These are phyloP conservation scores for Neodiprion lecontei DNA, from an alignment of 1,140 invertebrate genomes.

Conservation along the genomic window DNA sequence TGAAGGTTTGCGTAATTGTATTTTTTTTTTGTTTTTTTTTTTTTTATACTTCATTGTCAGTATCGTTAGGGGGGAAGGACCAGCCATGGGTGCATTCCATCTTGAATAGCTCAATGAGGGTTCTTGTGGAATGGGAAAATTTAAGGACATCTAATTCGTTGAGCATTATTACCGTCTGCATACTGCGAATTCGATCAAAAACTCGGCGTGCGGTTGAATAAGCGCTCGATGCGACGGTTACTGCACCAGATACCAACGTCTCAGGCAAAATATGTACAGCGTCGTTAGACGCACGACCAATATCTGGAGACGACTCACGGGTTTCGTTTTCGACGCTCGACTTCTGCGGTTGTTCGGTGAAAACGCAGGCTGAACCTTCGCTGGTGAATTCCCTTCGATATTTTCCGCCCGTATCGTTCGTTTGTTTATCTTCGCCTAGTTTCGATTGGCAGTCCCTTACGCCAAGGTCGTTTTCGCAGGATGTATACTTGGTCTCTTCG, in stretches of 20 bases:
- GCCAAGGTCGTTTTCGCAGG: not conserved
- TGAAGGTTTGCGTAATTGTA: not conserved
- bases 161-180: constrained; percentile 22
- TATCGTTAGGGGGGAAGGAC: not conserved
- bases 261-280: constrained; percentile 39
- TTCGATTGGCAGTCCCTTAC: not conserved
- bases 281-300: constrained; percentile 9
- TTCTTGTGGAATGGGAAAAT: not conserved
- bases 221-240: constrained; percentile 51
- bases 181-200: constrained; percentile 41
- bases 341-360: constrained; percentile 6
- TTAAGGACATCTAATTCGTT: not conserved
- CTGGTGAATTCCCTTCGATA: not conserved
- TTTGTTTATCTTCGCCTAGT: not conserved
- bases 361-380: not conserved
- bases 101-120: not conserved
- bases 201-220: constrained; percentile 50
- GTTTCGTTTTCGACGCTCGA: not conserved
- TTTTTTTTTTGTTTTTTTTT: not conserved
- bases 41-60: not conserved
- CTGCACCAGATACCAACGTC: constrained; percentile 49
- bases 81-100: not conserved
- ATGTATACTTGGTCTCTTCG: constrained; percentile 17
- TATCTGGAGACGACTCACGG: not conserved
- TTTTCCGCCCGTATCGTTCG: not conserved